phyloP scores from a whole-genome alignment of 2,797 vertebrate species.

The Malurus leucopterus region DNA sequence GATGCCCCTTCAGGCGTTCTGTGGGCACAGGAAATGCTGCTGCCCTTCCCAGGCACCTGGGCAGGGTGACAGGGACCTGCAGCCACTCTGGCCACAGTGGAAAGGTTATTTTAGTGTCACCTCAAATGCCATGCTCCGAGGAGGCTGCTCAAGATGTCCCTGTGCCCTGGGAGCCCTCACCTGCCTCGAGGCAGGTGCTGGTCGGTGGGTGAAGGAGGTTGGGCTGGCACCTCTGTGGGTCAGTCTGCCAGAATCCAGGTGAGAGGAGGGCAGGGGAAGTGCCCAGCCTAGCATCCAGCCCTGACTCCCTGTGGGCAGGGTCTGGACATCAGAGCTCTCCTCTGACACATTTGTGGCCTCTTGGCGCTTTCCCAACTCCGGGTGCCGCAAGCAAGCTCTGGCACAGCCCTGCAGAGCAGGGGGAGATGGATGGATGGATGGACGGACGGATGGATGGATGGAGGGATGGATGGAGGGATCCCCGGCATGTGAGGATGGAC shows the following conservation, averaged over 20 bases:
- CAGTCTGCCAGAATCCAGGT: not conserved
- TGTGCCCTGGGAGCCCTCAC: not conserved
- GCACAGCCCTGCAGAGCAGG: not conserved
- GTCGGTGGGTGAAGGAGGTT: too few relatives aligned
- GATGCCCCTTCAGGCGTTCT: not conserved
- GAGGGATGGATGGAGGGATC: not conserved
- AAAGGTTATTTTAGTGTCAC: not conserved
- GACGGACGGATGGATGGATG: too few relatives aligned
- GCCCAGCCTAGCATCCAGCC: accelerated
- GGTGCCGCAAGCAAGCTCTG: not conserved
- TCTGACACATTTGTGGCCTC: not conserved
- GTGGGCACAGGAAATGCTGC: not conserved
- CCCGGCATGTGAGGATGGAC: not conserved
- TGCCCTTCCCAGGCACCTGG: not conserved
- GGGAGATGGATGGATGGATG: not conserved
- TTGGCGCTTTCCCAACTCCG: not conserved
- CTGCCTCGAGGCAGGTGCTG: accelerated
- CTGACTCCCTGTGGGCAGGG: not conserved
- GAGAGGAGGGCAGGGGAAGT: not conserved
- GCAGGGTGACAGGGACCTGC: not conserved
- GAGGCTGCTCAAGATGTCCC: not conserved
- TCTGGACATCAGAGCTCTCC: not conserved
- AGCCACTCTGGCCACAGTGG: not conserved
- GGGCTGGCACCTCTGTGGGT: not conserved
- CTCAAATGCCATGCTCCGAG: accelerated